Conservation (phyloP, 2,888 invertebrate species). For the Euspilapteryx auroguttella region DNA sequence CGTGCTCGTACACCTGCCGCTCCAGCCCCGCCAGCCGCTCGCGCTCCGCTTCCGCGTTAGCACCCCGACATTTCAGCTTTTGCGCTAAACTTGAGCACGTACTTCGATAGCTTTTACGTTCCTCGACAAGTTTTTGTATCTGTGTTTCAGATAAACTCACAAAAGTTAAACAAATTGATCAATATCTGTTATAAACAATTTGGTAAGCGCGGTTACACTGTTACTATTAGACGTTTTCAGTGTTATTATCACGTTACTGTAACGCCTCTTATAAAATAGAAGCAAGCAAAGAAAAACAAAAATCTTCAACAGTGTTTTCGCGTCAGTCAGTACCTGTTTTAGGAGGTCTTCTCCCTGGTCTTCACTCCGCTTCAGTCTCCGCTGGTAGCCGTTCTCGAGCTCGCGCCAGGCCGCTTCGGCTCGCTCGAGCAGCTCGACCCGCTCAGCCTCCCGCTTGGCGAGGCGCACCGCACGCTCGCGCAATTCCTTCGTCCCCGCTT, state of each 20-base stretch:
- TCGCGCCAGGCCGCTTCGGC: constrained; percentile 44
- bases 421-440: constrained; percentile 31
- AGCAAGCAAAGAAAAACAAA: not conserved
- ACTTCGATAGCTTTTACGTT: constrained; percentile 22
- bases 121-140: constrained; percentile 24
- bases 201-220: too few species aligned
- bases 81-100: constrained; percentile 14
- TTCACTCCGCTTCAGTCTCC: constrained; percentile 19
- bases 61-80: constrained; percentile 15
- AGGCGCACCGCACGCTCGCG: constrained; percentile 21
- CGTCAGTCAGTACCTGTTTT: too few species aligned
- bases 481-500: constrained; percentile 19
- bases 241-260: too few species aligned
- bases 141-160: too few species aligned
- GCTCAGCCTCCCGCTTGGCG: constrained; percentile 29
- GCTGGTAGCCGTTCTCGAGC: constrained; percentile 32
- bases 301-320: too few species aligned
- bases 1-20: constrained; percentile 20
- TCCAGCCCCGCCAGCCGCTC: constrained; percentile 20
- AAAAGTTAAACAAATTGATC: too few species aligned
- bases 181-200: too few species aligned
- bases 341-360: constrained; percentile 39
- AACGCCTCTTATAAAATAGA: not conserved
- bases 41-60: constrained; percentile 16
- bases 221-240: too few species aligned